Evolutionary conservation across 1,140 invertebrate genomes (phyloP), one percentile per base, ranked within the genome.

Genomic region (Zophobas morio): DNA sequence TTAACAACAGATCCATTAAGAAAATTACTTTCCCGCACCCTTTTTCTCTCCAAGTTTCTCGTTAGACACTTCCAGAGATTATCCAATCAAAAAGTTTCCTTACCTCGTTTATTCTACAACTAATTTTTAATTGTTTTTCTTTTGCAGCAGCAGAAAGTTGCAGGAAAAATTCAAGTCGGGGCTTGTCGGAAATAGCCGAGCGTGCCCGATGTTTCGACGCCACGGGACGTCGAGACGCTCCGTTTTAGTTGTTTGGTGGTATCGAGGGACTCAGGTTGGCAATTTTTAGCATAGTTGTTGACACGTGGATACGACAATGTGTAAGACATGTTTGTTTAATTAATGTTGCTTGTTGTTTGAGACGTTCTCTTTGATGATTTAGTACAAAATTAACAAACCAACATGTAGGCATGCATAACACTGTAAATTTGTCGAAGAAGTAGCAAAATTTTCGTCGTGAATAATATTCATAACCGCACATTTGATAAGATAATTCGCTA

Each of bases 271-370:
- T 42, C n/a, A 66, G 39, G 60, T 66, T 66, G 60, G 39, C 0
- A n/a, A 66, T 66, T 42, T 42, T 66, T 33, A 40, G 37, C 20
- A 20, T 20, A 20, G 32, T 66, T 66, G 60, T 66, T 40, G 39
- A 66, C 60, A 66, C 60, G 60, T 66, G 60, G 60, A 66, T 20
- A 66, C 60, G 60, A 66, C 42, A 42, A 66, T 42, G 42, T 66
- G 60, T 66, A 66, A 66, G 60, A 37, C n/a, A 42, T 37, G 39
- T 4, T 20, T 20, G 20, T 20, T 20, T 20, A 20, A 20, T 20
- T 20, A 20, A 20, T 20, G n/a, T 66, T 66, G 37, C 20, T 66
- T 66, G 8, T 46, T 66, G 1, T 46, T 32, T 66, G 4, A 36
- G 8, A 54, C 4, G 6, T 54, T 54, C 20, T 20, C 20, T 20